Percentiles rank a stretch among this genome's conserved stretches.
Evolutionary conservation across 2,113 vertebrate species (phyloP).

Genomic region (Catharus minimus): DNA sequence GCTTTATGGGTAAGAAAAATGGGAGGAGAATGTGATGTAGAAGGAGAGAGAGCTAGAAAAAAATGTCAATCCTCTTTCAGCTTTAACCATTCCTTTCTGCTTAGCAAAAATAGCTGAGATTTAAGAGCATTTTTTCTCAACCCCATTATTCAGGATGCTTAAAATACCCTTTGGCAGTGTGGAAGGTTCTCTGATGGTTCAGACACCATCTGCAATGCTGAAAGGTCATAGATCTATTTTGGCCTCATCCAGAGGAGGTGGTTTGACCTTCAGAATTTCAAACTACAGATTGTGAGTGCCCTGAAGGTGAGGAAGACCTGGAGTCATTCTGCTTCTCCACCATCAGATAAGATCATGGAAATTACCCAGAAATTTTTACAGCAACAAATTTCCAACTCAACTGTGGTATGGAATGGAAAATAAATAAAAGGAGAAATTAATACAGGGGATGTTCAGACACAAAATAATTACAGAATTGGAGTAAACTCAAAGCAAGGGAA

Average conservation of each 20-base stretch:
- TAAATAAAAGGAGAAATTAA: neutral
- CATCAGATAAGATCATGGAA: neutral
- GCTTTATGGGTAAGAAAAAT: neutral
- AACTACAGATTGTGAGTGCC: rapidly evolving
- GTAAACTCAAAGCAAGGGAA: neutral
- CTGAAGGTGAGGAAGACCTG: neutral
- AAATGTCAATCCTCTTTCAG: neutral
- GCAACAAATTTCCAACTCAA: neutral
- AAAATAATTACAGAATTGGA: neutral
- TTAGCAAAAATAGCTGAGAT: neutral
- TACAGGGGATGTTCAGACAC: neutral
- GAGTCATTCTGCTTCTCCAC: neutral
- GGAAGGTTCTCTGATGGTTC: neutral
- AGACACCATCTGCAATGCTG: rapidly evolving
- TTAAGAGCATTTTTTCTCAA: neutral
- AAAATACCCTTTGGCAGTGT: neutral
- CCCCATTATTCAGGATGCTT: neutral
- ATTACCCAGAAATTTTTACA: neutral
- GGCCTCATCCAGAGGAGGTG: neutral
- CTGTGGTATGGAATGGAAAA: neutral
- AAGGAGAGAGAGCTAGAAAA: neutral
- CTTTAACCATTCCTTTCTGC: neutral
- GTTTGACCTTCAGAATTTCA: neutral
- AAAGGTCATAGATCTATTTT: neutral
- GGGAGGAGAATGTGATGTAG: rapidly evolving